Percentiles rank a stretch among this genome's conserved stretches.
These are phyloP conservation scores for Cecropterus lyciades DNA, from an alignment of 1,140 invertebrate genomes.

Conservation along the genomic window DNA sequence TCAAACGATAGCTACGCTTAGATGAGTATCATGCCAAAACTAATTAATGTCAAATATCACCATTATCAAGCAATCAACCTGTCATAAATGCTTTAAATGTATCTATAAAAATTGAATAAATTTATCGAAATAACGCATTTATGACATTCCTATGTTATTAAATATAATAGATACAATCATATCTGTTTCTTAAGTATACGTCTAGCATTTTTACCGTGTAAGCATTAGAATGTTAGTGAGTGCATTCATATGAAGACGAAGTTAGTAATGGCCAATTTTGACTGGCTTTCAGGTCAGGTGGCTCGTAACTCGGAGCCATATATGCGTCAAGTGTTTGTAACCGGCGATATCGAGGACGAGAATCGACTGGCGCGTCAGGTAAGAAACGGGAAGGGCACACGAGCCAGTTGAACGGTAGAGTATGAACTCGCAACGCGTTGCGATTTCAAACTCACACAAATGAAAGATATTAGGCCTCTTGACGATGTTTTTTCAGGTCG, in stretches of 20 bases:
- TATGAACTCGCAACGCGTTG: constrained; percentile 76
- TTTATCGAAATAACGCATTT: too few relatives aligned
- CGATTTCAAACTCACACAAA: constrained; percentile 71
- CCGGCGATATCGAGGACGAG: constrained; percentile 87
- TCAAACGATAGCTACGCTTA: neutral
- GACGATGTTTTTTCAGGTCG: constrained; percentile 73
- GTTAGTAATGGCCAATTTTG: constrained; percentile 65
- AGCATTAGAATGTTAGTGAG: constrained; percentile 8
- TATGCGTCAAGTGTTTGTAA: constrained; percentile 97
- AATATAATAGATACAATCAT: neutral
- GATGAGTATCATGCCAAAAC: neutral
- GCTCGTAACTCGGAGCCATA: constrained; percentile 97
- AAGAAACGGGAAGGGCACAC: constrained; percentile 49
- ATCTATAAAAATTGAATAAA: too few relatives aligned
- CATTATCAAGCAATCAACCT: neutral
- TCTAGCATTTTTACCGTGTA: neutral
- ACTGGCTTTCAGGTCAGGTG: constrained; percentile 87
- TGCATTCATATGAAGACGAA: neutral
- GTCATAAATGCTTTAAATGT: constrained; percentile 5
- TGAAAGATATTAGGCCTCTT: constrained; percentile 66
- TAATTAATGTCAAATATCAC: neutral
- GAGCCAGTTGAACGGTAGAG: constrained; percentile 37
- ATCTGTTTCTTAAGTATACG: neutral
- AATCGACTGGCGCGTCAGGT: constrained; percentile 86
- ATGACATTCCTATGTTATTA: too few relatives aligned